Base-by-base conservation (phyloP, 2,888 invertebrate species). In the Lasioglossum morio region DNA sequence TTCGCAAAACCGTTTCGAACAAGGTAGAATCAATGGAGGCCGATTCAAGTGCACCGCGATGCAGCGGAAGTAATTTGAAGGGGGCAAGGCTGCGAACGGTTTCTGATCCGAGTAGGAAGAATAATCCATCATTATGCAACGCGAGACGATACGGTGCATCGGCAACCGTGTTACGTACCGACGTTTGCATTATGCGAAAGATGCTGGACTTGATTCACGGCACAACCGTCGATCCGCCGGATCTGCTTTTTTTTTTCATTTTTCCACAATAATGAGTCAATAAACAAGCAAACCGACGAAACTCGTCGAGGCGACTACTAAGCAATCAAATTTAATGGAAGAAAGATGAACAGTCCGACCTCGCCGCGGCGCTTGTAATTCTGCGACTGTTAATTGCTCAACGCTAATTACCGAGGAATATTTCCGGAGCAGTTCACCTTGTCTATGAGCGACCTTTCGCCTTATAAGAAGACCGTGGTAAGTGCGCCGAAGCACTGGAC, bases 61-160 rank as follows among this genome's bases (percentile, higher is more conserved):
- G 48, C 70, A 79, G 82, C 23, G 86, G 86, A 87, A 87, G 84
- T 84, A 66, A 86, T 84, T 78, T 79, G 57, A 34, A 72, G 72
- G 81, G 82, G 66, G 63, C 86, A 88, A 88, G 85, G 83, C 30
- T 53, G 48, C 77, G 70, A 87, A 85, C 72, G 53, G 34, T 78
- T 48, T 53, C 34, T 74, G 69, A 53, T 37, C 40, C 66, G 19
- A 14, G 23, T 43, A 46, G 43, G 46, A 82, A 63, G 57, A 74
- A 48, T 79, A 40, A 73, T 74, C 66, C 66, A 66, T 63, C 66
- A 40, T 79, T 79, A 66, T 48, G 66, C 66, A 66, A 63, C 30
- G 19, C 63, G 30, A 30, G 63, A 7, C 63, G 30, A 63, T 63
- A 63, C 30, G 30, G 16, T 30, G 63, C 19, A 63, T 63, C 34